These are phyloP conservation scores for Abrostola tripartita DNA, from an alignment of 2,888 invertebrate species.

Conservation along the genomic window DNA sequence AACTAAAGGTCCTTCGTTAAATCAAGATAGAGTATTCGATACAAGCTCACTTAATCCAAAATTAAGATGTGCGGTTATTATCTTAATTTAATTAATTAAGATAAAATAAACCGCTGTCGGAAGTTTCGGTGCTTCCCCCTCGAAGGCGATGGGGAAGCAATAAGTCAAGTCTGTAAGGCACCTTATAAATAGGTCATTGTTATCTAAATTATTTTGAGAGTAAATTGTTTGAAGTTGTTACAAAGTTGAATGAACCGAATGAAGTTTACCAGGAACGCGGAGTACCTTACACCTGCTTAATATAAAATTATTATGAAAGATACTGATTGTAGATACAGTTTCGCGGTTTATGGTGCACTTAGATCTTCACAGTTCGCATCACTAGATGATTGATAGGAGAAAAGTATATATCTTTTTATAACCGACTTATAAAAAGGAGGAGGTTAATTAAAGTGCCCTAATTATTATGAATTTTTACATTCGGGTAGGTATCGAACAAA, in stretches of 20 bases:
- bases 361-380: background rate
- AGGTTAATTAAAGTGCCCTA: no score
- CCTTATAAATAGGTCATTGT: slow-evolving; percentile 50
- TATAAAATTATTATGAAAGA: slow-evolving; percentile 24
- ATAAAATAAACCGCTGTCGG: slow-evolving; percentile 55
- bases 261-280: slow-evolving; percentile 28
- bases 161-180: slow-evolving; percentile 48
- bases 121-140: slow-evolving; percentile 43
- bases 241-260: slow-evolving; percentile 32
- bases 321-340: slow-evolving; percentile 1
- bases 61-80: slow-evolving; percentile 50
- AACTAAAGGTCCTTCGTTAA: background rate
- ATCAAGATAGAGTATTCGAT: background rate
- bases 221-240: slow-evolving; percentile 43
- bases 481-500: no score
- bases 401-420: no score
- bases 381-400: no score
- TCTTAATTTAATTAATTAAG: slow-evolving; percentile 58
- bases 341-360: background rate
- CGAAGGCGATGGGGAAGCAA: slow-evolving; percentile 42
- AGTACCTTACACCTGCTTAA: slow-evolving; percentile 33
- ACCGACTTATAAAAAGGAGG: no score
- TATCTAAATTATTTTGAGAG: slow-evolving; percentile 45
- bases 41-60: slow-evolving; percentile 29
- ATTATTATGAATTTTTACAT: no score